Conservation (phyloP, 2,797 vertebrate species). For the Muscicapa striata region DNA sequence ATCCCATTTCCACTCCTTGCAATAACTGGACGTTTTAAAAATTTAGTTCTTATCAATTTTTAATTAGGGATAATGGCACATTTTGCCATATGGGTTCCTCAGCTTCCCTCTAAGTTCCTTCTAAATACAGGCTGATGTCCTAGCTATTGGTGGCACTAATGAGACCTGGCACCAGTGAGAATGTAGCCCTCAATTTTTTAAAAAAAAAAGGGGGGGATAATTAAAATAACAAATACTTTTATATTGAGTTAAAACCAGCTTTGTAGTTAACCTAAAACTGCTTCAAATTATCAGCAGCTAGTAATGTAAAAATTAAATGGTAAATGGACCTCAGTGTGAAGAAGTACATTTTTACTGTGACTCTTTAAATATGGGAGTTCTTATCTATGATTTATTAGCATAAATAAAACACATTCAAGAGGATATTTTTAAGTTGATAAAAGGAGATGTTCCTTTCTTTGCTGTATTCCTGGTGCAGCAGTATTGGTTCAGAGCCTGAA, state of each 20-base stretch:
- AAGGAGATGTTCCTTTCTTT: neutral
- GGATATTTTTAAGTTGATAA: neutral
- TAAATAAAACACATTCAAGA: neutral
- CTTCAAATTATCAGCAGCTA: neutral
- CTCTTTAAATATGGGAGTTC: neutral
- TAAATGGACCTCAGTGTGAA: neutral
- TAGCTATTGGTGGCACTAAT: neutral
- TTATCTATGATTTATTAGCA: neutral
- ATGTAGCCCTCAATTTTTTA: neutral
- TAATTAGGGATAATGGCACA: neutral
- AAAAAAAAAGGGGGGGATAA: neutral
- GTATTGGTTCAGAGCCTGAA: neutral
- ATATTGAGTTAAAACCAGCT: neutral
- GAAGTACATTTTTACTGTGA: neutral
- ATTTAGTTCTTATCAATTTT: neutral
- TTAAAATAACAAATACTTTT: neutral
- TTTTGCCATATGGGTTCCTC: neutral
- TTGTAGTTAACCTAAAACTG: neutral
- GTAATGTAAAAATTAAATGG: neutral
- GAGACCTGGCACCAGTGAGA: neutral
- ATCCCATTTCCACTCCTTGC: neutral
- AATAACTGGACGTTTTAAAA: neutral
- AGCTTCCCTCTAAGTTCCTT: neutral
- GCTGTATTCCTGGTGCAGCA: neutral
- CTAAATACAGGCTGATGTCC: neutral